Percentiles rank a stretch among this genome's conserved stretches.
Conservation (phyloP, 2,888 invertebrate species). For the Tridacna gigas region DNA sequence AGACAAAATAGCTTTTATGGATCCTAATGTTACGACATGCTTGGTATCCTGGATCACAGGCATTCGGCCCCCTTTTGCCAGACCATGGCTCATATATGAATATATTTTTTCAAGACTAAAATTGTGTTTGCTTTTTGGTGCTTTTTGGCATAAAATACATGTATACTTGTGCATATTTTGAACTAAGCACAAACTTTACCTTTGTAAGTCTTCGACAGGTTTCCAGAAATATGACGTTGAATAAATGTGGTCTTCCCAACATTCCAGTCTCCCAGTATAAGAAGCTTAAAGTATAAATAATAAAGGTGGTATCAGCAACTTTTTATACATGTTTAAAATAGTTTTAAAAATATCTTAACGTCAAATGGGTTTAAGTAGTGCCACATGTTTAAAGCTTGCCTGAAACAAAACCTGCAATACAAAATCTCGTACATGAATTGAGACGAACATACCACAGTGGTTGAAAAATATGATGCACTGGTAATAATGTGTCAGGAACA, state of each 20-base stretch:
- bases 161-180: not conserved
- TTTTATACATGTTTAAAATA: not conserved
- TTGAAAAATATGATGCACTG: too few species aligned
- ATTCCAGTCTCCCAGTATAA: constrained; percentile 1
- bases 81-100: too few species aligned
- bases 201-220: not conserved
- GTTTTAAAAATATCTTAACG: too few species aligned
- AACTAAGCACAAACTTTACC: not conserved
- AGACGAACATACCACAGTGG: not conserved
- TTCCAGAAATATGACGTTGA: not conserved
- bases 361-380: too few species aligned
- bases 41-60: not conserved
- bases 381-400: not conserved
- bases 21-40: too few species aligned
- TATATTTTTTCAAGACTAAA: not conserved
- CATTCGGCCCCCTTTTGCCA: too few species aligned
- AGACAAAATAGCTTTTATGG: too few species aligned
- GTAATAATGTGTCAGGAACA: too few species aligned
- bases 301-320: not conserved
- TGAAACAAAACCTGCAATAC: not conserved
- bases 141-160: not conserved
- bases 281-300: not conserved
- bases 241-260: constrained; percentile 13
- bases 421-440: not conserved
- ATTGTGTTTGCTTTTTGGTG: not conserved